Evolutionary conservation across 2,113 vertebrate species (phyloP), one percentile per base, ranked within the genome.

Genomic region (Amphiprion percula): DNA sequence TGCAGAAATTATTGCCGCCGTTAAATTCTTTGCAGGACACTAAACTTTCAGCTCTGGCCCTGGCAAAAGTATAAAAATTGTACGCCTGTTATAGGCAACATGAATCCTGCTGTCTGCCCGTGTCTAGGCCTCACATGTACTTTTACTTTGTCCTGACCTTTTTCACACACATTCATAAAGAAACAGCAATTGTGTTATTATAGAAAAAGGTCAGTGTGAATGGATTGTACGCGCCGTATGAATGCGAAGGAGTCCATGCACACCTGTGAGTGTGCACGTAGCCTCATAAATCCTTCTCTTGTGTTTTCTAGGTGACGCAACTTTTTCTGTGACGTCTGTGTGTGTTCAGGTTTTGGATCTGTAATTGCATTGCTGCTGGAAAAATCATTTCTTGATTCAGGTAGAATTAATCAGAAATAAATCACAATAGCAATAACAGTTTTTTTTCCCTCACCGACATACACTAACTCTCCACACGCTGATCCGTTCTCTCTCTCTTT

Each of bases 141-240:
- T 79, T 75, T 79, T 66, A 77, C 83, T 75, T 55, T 58, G 46
- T n/a, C 0, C 37, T 78, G 83, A 91, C 87, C 87, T 91, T 89
- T 86, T 86, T 44, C 44, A 33, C 30, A 68, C 61, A 56, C 28
- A 44, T 26, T 52, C 23, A 77, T 12, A 71, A 64, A 83, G 44
- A 89, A 82, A 85, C 52, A 68, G 64, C 60, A 58, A n/a, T 69
- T 71, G 15, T 74, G 54, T 63, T 77, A 84, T 77, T 84, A 83
- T 37, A 62, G 59, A 50, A 67, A 84, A 88, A 87, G 83, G 86
- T 88, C 87, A 88, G 33, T 5, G 53, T 47, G 58, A 75, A 85
- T 64, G 55, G 72, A 81, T 69, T 71, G 66, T 55, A 68, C 47
- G 28, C 79, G 53, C 37, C 33, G 63, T 71, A 54, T 65, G 52